phyloP scores from a whole-genome alignment of 2,113 vertebrate species.

The Clarias gariepinus region DNA sequence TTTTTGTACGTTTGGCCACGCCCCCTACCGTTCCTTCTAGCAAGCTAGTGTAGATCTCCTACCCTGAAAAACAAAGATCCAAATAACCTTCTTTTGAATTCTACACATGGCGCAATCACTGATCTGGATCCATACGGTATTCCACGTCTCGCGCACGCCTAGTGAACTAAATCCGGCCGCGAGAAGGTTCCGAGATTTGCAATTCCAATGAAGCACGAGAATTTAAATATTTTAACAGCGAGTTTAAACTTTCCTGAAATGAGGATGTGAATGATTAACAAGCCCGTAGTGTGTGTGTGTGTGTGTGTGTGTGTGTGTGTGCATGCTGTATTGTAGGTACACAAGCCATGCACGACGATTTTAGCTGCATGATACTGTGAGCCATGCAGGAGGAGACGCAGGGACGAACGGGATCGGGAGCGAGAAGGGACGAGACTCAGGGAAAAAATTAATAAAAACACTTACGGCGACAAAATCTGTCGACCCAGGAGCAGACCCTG shows the following conservation, averaged over 20 bases:
- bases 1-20: neutral
- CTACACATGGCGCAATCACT: neutral
- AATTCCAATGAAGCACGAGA: neutral
- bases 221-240: neutral
- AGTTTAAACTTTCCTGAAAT: neutral
- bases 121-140: neutral
- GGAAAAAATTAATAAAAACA: slow-evolving; percentile 18
- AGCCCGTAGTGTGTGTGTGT: neutral
- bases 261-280: neutral
- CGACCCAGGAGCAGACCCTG: slow-evolving; percentile 65
- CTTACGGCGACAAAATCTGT: slow-evolving; percentile 64
- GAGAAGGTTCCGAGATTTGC: neutral
- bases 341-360: slow-evolving; percentile 42
- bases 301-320: neutral
- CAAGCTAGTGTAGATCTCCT: neutral
- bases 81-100: neutral
- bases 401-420: neutral
- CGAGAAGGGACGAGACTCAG: neutral
- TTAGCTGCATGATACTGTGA: slow-evolving; percentile 16
- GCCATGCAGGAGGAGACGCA: slow-evolving; percentile 37
- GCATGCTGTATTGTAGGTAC: neutral
- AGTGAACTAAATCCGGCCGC: neutral
- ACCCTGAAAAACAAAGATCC: neutral
- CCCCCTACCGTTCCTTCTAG: neutral
- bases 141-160: neutral